Base-by-base conservation (phyloP, 35 echinoderm and acorn worm species). In the Lytechinus pictus region DNA sequence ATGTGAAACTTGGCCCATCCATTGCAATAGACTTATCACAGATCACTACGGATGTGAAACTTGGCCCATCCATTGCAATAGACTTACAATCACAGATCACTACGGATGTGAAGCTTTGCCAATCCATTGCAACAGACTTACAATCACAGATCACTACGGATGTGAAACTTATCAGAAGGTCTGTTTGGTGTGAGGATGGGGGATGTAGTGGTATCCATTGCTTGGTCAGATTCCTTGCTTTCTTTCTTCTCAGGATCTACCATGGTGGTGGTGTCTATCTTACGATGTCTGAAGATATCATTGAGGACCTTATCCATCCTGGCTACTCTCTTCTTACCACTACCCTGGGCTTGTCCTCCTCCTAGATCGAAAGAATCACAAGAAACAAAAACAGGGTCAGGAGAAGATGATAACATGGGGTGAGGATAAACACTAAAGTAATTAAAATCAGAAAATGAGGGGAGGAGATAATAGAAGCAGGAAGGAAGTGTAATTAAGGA, bases 251-350 rank as follows among this genome's bases (percentile, higher is more conserved):
- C 66, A 10, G 96, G 66, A 52, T 97, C 54, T 5, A 10, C 24
- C 53, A 93, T 55, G 54, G 92, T 27, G 54, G 92, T 27, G 53
- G 13, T 93, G 61, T 97, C 96, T 33, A 98, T 99, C 92, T 97
- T 98, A 52, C 95, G 96, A 54, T 98, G 97, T 86, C 98, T 87
- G 8, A 95, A 96, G 95, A 98, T 96, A 66, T 99, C 96, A 57
- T 96, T 94, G 28, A 98, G 87, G 52, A 99, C 96, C 51, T 97
- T 99, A 92, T 99, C 98, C 98, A 98, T 97, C 52, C 95, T 96
- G 10, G 98, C 98, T 9, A 97, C 96, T 56, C 98, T 28, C 96
- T 99, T 99, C 87, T 97, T 98, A 10, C 97, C 95, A 89, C 98
- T 99, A 52, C 98, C 95, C 86, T 96, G 95, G 51, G 96, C 89